phyloP scores from a whole-genome alignment of 2,888 invertebrate species.

The Nomada fucata region DNA sequence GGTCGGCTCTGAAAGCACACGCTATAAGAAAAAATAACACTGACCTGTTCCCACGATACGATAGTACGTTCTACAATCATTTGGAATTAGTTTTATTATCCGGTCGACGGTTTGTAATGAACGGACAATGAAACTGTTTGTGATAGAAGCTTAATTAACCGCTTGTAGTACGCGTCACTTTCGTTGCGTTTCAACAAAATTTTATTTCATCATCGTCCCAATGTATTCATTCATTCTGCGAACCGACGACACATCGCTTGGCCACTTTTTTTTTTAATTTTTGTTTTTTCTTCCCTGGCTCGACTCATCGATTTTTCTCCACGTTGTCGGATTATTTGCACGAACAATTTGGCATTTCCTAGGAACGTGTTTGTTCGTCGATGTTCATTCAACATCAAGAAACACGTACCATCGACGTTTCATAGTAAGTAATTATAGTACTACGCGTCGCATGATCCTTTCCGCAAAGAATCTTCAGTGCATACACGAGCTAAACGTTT shows the following conservation, averaged over 20 bases:
- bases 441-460: not conserved
- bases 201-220: constrained; percentile 14
- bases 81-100: constrained; percentile 23
- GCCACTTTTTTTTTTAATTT: not conserved
- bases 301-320: constrained; percentile 11
- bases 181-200: not conserved
- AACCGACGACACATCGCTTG: not conserved
- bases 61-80: constrained; percentile 6
- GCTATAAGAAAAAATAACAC: not conserved
- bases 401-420: not conserved
- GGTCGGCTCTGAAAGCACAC: not conserved
- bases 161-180: not conserved
- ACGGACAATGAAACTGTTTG: constrained; percentile 32
- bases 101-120: constrained; percentile 12
- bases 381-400: not conserved
- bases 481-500: not conserved
- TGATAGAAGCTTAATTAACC: constrained; percentile 19
- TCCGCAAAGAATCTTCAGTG: not conserved
- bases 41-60: not conserved
- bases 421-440: constrained; percentile 15
- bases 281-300: not conserved
- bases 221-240: constrained; percentile 5
- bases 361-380: not conserved
- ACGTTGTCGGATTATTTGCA: not conserved
- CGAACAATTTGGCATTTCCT: constrained; percentile 22